These are phyloP conservation scores for Orussus abietinus DNA, from an alignment of 1,140 invertebrate genomes.

Conservation along the genomic window DNA sequence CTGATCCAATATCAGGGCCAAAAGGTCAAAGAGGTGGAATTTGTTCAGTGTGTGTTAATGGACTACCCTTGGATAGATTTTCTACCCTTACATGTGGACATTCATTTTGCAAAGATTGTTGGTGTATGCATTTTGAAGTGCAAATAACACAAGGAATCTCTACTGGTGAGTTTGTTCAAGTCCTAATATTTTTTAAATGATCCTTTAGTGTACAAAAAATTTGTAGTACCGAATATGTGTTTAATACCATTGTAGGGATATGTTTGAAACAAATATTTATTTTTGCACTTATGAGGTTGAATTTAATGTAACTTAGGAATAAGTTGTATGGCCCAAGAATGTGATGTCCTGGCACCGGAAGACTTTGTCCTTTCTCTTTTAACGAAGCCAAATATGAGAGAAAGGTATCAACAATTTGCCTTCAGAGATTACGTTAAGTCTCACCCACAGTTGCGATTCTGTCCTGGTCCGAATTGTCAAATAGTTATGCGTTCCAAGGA, in stretches of 20 bases:
- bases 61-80: constrained; percentile 61
- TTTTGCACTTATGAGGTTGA: too few relatives aligned
- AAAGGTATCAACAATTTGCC: constrained; percentile 92
- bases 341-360: constrained; percentile 87
- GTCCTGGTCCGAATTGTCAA: constrained; percentile 94
- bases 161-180: constrained; percentile 54
- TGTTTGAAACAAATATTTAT: too few relatives aligned
- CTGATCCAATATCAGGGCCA: constrained; percentile 41
- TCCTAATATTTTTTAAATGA: too few relatives aligned
- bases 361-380: constrained; percentile 90
- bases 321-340: constrained; percentile 94
- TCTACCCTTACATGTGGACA: constrained; percentile 84
- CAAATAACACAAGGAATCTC: constrained; percentile 87
- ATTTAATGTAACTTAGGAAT: constrained; percentile 59
- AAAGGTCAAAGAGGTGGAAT: constrained; percentile 34
- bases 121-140: constrained; percentile 92
- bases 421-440: constrained; percentile 96
- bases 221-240: too few relatives aligned
- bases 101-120: constrained; percentile 91
- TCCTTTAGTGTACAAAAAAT: too few relatives aligned
- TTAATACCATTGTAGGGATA: too few relatives aligned
- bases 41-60: constrained; percentile 64
- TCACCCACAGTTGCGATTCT: constrained; percentile 87
- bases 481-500: constrained; percentile 77
- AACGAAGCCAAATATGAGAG: constrained; percentile 71